These are phyloP conservation scores for Halotydeus destructor DNA, from an alignment of 1,140 invertebrate species.

Conservation along the genomic window DNA sequence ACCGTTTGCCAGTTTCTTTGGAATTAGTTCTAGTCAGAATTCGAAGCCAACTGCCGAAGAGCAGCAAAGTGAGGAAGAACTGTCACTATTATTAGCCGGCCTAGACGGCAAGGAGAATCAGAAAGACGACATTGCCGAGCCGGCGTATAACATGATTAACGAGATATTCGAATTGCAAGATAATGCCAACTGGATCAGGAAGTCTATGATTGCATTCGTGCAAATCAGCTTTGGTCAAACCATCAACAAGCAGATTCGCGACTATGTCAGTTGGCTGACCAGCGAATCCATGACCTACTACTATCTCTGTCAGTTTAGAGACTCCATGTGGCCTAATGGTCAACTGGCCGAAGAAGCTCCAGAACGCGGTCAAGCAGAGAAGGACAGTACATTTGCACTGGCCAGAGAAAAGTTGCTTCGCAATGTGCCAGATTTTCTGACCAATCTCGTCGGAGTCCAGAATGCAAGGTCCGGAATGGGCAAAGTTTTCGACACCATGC, in stretches of 20 bases:
- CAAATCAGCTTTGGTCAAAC: constrained; percentile 75
- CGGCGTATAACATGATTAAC: constrained; percentile 56
- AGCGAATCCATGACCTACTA: constrained; percentile 74
- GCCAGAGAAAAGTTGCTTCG: constrained; percentile 25
- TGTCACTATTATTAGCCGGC: constrained; percentile 3
- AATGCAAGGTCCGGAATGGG: constrained; percentile 55
- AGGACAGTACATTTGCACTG: constrained; percentile 30
- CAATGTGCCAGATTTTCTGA: constrained; percentile 38
- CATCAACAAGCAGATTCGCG: constrained; percentile 71
- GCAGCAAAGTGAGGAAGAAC: constrained; percentile 5
- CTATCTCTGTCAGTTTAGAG: constrained; percentile 56
- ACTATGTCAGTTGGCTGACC: constrained; percentile 62
- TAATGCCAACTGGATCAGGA: constrained; percentile 60
- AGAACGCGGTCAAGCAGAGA: constrained; percentile 42
- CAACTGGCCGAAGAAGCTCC: constrained; percentile 32
- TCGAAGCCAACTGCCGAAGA: constrained; percentile 2
- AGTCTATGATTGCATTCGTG: constrained; percentile 69
- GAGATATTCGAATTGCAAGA: constrained; percentile 67
- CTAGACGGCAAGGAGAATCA: constrained; percentile 14
- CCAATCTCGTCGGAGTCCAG: constrained; percentile 59
- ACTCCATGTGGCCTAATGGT: constrained; percentile 70
- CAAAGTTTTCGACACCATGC: constrained; percentile 67
- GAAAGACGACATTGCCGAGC: constrained; percentile 63
- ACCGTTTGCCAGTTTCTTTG: constrained; percentile 4
- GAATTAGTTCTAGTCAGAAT: neutral